phyloP scores from a whole-genome alignment of 2,797 vertebrate species.

The Lepus oiostolus region DNA sequence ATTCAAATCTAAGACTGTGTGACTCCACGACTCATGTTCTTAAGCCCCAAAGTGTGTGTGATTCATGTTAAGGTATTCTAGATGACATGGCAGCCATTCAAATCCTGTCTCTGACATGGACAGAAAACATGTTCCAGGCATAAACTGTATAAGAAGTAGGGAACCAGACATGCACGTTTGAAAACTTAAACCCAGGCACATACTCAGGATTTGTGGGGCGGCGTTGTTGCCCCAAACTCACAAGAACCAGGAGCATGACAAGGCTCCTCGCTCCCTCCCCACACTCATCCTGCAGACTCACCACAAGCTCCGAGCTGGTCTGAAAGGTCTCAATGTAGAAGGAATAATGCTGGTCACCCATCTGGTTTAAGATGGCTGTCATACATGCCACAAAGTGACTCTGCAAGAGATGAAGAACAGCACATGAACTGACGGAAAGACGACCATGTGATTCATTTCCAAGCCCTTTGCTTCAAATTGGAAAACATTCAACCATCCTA shows the following conservation, averaged over 20 bases:
- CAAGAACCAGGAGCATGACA: not conserved
- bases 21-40: not conserved
- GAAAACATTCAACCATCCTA: not conserved
- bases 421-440: not conserved
- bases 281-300: conserved; percentile 86
- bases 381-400: conserved; percentile 98
- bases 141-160: not conserved
- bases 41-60: not conserved
- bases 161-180: no score
- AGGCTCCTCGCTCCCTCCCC: rapidly evolving
- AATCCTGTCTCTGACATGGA: not conserved
- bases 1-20: not conserved
- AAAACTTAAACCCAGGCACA: not conserved
- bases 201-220: not conserved
- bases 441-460: not conserved
- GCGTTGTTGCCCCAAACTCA: not conserved
- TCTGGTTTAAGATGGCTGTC: conserved; percentile 98
- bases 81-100: not conserved
- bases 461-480: not conserved
- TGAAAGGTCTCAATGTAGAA: conserved; percentile 96
- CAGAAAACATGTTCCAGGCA: not conserved
- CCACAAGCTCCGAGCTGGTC: conserved; percentile 94
- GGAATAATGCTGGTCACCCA: conserved; percentile 95
- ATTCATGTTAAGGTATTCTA: not conserved
- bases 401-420: conserved; percentile 87